These are phyloP conservation scores for Porites australiensis DNA, from an alignment of 64 coral and sea anemone species.

Conservation along the genomic window DNA sequence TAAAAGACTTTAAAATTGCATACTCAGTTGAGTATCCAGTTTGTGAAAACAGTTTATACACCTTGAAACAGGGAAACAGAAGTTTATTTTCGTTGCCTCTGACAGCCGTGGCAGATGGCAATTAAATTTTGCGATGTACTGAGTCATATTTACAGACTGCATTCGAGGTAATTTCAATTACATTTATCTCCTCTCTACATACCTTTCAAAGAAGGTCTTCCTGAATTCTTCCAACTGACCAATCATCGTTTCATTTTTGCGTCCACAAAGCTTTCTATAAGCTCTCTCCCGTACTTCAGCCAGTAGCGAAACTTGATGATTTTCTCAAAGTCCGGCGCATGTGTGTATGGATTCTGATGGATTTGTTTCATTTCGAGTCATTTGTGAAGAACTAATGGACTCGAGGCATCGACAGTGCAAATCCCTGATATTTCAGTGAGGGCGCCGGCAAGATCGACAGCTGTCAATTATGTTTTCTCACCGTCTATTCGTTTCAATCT, in stretches of 20 bases:
- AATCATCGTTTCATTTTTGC: too few species aligned
- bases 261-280: too few species aligned
- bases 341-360: too few species aligned
- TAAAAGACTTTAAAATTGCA: too few species aligned
- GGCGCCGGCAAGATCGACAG: slow-evolving; percentile 1
- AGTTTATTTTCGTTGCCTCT: neutral
- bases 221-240: neutral
- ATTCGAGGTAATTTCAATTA: neutral
- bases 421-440: neutral
- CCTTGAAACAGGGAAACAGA: neutral
- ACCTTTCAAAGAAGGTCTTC: neutral
- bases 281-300: too few species aligned
- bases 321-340: neutral
- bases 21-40: neutral
- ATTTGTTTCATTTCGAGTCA: neutral
- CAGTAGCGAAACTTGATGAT: too few species aligned
- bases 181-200: too few species aligned
- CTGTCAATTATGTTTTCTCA: slow-evolving; percentile 21
- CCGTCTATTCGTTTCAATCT: neutral
- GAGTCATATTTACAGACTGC: neutral
- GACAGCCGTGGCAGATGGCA: neutral
- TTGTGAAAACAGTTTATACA: neutral
- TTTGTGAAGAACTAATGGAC: neutral
- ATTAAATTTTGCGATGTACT: neutral
- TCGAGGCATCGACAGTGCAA: neutral